These are phyloP conservation scores for Mustela lutreola DNA, from an alignment of 2,113 vertebrate species.

Conservation along the genomic window DNA sequence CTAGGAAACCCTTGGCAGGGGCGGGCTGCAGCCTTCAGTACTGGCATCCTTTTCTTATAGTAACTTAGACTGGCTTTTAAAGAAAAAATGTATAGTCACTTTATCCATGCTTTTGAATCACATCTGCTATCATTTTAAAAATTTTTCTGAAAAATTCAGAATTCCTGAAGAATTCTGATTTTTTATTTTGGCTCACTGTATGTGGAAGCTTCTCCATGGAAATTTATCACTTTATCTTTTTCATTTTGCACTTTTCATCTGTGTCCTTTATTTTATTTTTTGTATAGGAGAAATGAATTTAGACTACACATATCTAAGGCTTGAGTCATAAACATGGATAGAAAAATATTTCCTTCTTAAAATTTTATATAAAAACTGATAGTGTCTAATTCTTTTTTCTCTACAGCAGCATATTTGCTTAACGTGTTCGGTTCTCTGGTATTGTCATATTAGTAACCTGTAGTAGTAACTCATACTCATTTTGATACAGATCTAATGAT, in stretches of 20 bases:
- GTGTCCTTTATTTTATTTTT: not conserved
- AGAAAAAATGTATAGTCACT: not conserved
- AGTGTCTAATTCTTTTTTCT: not conserved
- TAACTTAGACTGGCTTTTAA: not conserved
- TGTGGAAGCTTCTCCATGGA: not conserved
- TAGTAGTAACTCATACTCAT: not conserved
- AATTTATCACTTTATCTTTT: slow-evolving; percentile 4
- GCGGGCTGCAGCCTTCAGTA: not conserved
- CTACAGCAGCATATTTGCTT: not conserved
- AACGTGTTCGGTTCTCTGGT: not conserved
- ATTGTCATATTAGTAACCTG: not conserved
- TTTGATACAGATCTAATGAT: not conserved
- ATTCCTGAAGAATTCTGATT: not conserved
- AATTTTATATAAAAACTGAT: not conserved
- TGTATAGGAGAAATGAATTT: not conserved
- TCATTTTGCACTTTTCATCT: not conserved
- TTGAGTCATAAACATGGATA: not conserved
- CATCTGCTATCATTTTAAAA: not conserved
- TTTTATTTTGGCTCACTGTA: not conserved
- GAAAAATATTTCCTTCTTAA: not conserved
- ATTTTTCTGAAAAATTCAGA: not conserved
- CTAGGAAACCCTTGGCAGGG: not conserved
- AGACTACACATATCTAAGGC: not conserved
- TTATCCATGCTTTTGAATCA: not conserved
- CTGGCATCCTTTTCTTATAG: not conserved